Evolutionary conservation across 2,888 invertebrate genomes (phyloP), one percentile per base, ranked within the genome.

Genomic region (Mesochorus sp.): DNA sequence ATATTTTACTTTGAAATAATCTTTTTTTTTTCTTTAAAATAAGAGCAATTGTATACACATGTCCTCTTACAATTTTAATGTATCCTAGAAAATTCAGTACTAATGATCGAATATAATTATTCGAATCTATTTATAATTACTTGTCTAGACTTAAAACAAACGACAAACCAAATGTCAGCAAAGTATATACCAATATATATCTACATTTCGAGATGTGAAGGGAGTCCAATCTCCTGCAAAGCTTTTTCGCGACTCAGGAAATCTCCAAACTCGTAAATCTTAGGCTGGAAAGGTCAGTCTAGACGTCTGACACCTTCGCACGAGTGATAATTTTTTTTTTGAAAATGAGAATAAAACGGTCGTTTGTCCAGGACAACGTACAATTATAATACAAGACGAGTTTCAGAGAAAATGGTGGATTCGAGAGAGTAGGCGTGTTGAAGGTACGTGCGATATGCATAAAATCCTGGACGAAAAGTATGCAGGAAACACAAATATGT

Each of bases 401-500:
- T 42, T 59, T 59, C 59, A 26, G 59, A 12, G 39, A 12, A 17
- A 42, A 26, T 2, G 26, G 8, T 21, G 19, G 34, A n/a, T 19
- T 24, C 24, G 55, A 34, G 3, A 8, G 19, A 5, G 34, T 5
- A 34, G 34, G 21, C 19, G n/a, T 19, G 55, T 37, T 55, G 19
- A 19, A 55, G 34, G 21, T 21, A 34, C 21, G 55, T 19, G 55
- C 34, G 19, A 37, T 19, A 19, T 21, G 55, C 55, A 55, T n/a
- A n/a, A n/a, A n/a, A 34, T 34, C 17, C 6, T 17, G 37, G 10
- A 39, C 0, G 8, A 26, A n/a, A n/a, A 28, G 39, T 55, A 39
- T 39, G 6, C 24, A 53, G 47, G 0, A 55, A 77, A 76, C 75
- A 81, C 74, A 53, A 73, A 70, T 59, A 73, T 72, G 76, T 57